A percentile compares a stretch with the other conserved stretches of the same genome.
Conservation (phyloP, 2,797 vertebrate species). For the Anguilla obscura region DNA sequence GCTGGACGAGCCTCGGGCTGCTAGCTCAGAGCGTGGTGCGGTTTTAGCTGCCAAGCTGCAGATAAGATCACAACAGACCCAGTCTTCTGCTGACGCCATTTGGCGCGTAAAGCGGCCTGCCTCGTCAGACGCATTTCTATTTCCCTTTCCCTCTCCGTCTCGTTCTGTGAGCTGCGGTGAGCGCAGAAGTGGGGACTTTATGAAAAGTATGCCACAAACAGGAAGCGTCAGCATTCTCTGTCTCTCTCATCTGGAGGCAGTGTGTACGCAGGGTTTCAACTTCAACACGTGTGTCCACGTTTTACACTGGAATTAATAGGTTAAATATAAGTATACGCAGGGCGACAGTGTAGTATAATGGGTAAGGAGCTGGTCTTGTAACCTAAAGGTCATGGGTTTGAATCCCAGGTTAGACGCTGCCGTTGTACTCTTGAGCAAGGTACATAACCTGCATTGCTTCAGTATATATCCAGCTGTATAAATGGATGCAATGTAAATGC, state of each 20-base stretch:
- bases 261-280: not conserved
- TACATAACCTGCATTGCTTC: too few relatives aligned
- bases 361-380: too few relatives aligned
- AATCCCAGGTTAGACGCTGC: too few relatives aligned
- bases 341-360: too few relatives aligned
- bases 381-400: too few relatives aligned
- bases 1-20: too few relatives aligned
- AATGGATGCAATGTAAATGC: too few relatives aligned
- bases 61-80: slow-evolving; percentile 19
- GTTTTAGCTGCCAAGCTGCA: not conserved
- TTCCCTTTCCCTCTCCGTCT: not conserved
- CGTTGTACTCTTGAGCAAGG: too few relatives aligned
- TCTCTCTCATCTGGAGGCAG: not conserved
- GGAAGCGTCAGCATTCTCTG: not conserved
- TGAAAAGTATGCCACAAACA: not conserved
- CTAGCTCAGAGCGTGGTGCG: not conserved
- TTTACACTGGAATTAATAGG: not conserved
- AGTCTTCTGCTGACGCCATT: not conserved
- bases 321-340: too few relatives aligned
- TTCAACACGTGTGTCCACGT: not conserved
- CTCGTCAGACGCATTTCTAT: not conserved
- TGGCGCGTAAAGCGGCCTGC: not conserved
- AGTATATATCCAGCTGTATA: too few relatives aligned
- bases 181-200: not conserved
- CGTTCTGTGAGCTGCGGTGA: not conserved